phyloP scores from a whole-genome alignment of 1,140 invertebrate species.

The Matsumurasca onukii region DNA sequence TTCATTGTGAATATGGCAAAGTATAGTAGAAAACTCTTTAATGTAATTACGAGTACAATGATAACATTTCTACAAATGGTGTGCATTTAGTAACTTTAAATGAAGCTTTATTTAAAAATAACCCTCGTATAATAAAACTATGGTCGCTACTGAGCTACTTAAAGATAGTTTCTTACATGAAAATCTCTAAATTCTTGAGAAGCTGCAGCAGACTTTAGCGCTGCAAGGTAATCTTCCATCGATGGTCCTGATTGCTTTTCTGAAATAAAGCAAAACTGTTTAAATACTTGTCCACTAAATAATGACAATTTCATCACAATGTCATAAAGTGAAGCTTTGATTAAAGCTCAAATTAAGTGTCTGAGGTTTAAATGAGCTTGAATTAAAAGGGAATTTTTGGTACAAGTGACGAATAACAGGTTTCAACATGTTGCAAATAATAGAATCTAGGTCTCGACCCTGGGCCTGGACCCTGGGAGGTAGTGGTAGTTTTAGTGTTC shows the following conservation, averaged over 20 bases:
- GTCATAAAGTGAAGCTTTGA: neutral
- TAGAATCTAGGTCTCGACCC: too few relatives aligned
- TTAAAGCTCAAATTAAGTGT: neutral
- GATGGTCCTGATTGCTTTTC: constrained; percentile 34
- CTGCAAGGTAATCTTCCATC: constrained; percentile 39
- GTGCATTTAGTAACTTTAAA: too few relatives aligned
- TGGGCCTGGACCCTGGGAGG: too few relatives aligned
- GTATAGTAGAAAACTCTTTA: too few relatives aligned
- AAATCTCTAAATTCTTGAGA: constrained; percentile 32
- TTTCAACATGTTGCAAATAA: neutral
- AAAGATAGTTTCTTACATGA: constrained; percentile 28
- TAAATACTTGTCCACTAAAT: constrained; percentile 27
- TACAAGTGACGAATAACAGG: neutral
- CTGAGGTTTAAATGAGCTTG: neutral
- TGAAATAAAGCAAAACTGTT: too few relatives aligned
- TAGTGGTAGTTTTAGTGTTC: too few relatives aligned
- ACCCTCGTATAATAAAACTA: too few relatives aligned
- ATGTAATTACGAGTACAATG: too few relatives aligned
- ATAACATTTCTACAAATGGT: too few relatives aligned
- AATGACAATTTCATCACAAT: neutral
- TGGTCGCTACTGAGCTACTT: too few relatives aligned
- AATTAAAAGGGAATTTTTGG: neutral
- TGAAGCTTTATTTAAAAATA: too few relatives aligned
- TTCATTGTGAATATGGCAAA: too few relatives aligned
- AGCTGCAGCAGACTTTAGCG: constrained; percentile 34